Evolutionary conservation across 1,140 invertebrate species (phyloP).

Genomic region (Euura saliciscinereae): DNA sequence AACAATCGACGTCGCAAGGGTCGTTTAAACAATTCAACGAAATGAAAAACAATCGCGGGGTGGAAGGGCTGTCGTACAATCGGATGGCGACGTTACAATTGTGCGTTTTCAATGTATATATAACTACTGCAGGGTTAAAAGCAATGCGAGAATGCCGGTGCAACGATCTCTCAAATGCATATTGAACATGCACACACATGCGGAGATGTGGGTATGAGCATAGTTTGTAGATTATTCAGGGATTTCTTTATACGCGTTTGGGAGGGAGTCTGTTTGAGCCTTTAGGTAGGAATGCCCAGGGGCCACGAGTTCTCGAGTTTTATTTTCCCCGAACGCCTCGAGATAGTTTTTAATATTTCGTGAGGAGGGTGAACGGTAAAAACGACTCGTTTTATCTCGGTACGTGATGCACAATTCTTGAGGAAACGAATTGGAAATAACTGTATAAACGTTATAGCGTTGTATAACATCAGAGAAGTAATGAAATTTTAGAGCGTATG

Average conservation of each 20-base stretch:
- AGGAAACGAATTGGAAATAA: too few species aligned
- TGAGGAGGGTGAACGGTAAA: neutral
- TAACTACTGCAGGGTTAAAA: too few species aligned
- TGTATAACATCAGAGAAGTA: too few species aligned
- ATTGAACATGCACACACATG: too few species aligned
- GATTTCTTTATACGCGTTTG: neutral
- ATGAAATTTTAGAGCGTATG: too few species aligned
- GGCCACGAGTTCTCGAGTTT: neutral
- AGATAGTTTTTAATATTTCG: neutral
- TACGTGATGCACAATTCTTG: too few species aligned
- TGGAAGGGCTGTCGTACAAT: neutral
- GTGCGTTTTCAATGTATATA: neutral
- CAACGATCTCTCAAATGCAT: too few species aligned
- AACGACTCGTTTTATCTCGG: neutral
- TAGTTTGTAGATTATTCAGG: slow-evolving; percentile 1
- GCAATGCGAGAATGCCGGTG: too few species aligned
- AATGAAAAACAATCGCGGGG: neutral
- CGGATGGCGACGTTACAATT: neutral
- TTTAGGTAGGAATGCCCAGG: neutral
- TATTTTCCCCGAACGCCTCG: neutral
- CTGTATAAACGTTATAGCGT: too few species aligned
- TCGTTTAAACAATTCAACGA: neutral
- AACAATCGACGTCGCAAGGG: neutral
- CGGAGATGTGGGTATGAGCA: too few species aligned
- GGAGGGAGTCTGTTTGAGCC: neutral